Base-by-base conservation (phyloP, 2,797 vertebrate genomes). In the Betta splendens region DNA sequence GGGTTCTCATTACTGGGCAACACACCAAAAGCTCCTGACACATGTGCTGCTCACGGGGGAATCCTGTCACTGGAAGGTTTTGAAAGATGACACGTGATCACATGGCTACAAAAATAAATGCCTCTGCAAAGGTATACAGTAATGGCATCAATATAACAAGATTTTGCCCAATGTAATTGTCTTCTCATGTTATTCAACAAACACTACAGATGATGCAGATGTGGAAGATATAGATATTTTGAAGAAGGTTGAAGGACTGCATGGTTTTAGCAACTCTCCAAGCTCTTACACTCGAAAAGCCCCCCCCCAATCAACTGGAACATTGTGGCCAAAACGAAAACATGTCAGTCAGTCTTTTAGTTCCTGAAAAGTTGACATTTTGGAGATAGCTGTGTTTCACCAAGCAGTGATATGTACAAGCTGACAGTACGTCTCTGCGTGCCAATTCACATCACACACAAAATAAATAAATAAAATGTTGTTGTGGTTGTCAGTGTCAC, bases 1-100 rank as follows among this genome's bases (percentile, higher is more conserved):
- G 72, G 20, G 58, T 61, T 73, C 70, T 75, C 62, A 53, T 59
- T 13, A 32, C 64, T 70, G 69, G 77, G 84, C 59, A 80, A 47
- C 53, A 74, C 64, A 78, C 83, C 72, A 84, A 85, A 80, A 60
- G 62, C 69, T 44, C 32, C 23, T 5, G 1, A 33, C 64, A 47
- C 61, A 67, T 76, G 71, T 80, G 68, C 46, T 70, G 64, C 67
- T 49, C 23, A 20, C 64, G 65, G 36, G 54, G 31, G 45, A 45
- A 66, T 75, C 75, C 68, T 78, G 71, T 79, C 64, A 42, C 55
- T 51, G 46, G 26, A 39, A 64, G 52, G 51, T 64, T 56, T 77
- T 60, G 70, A 36, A 77, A 59, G 64, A 69, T 64, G 52, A 45
- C 15, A 58, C 28, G 63, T 40, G n/a, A n/a, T 66, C 68, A 65